phyloP scores from a whole-genome alignment of 2,113 vertebrate species.

The Meriones unguiculatus region DNA sequence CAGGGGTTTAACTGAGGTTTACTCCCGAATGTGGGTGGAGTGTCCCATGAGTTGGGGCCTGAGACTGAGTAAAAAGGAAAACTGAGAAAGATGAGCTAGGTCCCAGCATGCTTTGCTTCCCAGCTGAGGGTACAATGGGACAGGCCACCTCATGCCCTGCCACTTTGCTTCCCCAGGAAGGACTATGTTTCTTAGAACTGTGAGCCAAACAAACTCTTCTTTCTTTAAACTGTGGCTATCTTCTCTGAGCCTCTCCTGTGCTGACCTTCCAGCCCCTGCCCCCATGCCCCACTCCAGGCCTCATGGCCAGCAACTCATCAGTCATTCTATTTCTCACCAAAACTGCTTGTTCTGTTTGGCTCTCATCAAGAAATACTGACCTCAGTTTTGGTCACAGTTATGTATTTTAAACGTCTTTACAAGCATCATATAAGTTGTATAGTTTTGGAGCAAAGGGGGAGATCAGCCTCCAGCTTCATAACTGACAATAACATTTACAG shows the following conservation, averaged over 20 bases:
- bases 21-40: background rate
- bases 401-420: constrained; percentile 22
- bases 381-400: background rate
- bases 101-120: background rate
- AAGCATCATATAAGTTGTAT: background rate
- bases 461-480: background rate
- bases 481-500: background rate
- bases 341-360: background rate
- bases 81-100: background rate
- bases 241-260: no score
- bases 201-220: background rate
- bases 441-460: constrained; percentile 18
- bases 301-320: background rate
- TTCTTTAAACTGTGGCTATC: background rate
- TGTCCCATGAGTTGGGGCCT: background rate
- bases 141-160: no score
- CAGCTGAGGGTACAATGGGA: background rate
- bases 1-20: background rate
- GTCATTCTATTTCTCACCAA: background rate
- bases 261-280: no score
- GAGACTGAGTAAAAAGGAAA: background rate
- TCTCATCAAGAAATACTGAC: background rate
- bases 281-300: no score
- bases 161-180: background rate
- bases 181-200: background rate